phyloP scores from a whole-genome alignment of 2,888 invertebrate species.

The Polymixis flavicincta region DNA sequence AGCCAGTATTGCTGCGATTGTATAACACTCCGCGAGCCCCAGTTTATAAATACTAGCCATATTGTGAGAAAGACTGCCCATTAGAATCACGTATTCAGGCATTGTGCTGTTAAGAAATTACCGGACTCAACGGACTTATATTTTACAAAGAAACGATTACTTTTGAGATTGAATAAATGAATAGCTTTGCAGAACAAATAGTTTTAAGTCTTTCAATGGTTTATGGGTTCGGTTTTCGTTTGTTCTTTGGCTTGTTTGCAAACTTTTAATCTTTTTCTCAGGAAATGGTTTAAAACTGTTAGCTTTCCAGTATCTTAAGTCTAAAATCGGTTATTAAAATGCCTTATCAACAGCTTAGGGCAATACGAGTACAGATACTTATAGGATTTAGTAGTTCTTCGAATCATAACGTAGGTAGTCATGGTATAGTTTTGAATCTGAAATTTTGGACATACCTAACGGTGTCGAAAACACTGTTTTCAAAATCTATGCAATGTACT shows the following conservation, averaged over 20 bases:
- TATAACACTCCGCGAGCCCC: slow-evolving; percentile 64
- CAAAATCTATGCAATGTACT: neutral
- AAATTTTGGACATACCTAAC: neutral
- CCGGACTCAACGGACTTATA: slow-evolving; percentile 44
- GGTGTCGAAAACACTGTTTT: neutral
- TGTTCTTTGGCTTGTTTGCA: slow-evolving; percentile 13
- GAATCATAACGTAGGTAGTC: neutral
- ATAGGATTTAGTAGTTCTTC: neutral
- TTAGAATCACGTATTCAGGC: slow-evolving; percentile 70
- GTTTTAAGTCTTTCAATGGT: slow-evolving; percentile 7
- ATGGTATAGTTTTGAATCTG: neutral
- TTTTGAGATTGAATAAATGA: slow-evolving; percentile 32
- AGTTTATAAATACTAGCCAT: slow-evolving; percentile 78
- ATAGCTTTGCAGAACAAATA: slow-evolving; percentile 17
- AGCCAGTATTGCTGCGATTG: slow-evolving; percentile 68
- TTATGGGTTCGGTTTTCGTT: neutral
- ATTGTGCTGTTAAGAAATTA: slow-evolving; percentile 65
- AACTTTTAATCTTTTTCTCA: neutral
- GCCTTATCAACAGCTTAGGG: neutral
- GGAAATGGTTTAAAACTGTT: neutral
- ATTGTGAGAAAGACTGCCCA: slow-evolving; percentile 75
- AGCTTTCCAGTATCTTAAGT: too few species aligned
- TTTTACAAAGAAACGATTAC: slow-evolving; percentile 48
- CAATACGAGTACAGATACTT: neutral
- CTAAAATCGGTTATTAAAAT: neutral